phyloP scores from a whole-genome alignment of 2,113 vertebrate genomes.

The Forbesichthys agassizii region DNA sequence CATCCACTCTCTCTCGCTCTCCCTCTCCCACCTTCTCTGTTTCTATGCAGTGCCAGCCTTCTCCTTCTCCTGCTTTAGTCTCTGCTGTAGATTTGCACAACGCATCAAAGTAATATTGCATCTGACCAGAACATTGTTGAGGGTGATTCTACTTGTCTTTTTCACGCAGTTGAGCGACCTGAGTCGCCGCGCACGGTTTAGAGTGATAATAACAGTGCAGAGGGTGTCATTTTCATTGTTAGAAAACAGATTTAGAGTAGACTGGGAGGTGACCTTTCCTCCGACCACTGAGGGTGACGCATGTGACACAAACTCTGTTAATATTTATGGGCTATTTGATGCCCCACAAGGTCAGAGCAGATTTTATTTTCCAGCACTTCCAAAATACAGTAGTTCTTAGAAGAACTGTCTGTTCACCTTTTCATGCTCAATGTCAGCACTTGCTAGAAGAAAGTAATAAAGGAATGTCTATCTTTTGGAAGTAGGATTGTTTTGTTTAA shows the following conservation, averaged over 20 bases:
- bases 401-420: slow-evolving; percentile 61
- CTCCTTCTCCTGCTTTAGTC: neutral
- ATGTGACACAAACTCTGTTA: slow-evolving; percentile 58
- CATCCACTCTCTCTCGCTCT: neutral
- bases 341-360: slow-evolving; percentile 67
- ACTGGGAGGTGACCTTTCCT: slow-evolving; percentile 66
- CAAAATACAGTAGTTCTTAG: slow-evolving; percentile 53
- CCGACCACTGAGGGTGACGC: slow-evolving; percentile 50
- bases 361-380: slow-evolving; percentile 58
- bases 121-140: slow-evolving; percentile 4
- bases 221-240: slow-evolving; percentile 53
- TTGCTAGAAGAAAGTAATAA: slow-evolving; percentile 44
- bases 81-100: neutral
- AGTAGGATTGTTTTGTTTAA: neutral
- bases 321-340: slow-evolving; percentile 71
- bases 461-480: slow-evolving; percentile 37
- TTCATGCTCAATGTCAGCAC: slow-evolving; percentile 62
- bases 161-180: neutral
- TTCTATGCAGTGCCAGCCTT: neutral
- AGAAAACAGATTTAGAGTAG: slow-evolving; percentile 64
- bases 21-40: neutral
- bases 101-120: neutral
- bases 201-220: slow-evolving; percentile 46
- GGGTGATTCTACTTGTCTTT: slow-evolving; percentile 8
- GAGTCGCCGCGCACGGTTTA: slow-evolving; percentile 11